Conservation (phyloP, 2,797 vertebrate genomes). For the Astyanax mexicanus region DNA sequence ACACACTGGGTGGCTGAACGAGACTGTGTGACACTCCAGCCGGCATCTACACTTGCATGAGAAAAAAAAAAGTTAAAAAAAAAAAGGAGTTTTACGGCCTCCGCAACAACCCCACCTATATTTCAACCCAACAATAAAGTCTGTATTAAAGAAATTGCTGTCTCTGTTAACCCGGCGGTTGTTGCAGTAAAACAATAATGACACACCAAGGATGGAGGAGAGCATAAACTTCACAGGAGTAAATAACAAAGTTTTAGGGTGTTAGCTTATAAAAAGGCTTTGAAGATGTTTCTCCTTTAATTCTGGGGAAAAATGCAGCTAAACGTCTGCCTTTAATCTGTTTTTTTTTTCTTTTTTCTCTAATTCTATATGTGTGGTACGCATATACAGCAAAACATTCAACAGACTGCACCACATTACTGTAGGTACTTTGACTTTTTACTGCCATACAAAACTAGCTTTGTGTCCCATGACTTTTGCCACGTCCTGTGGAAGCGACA, state of each 20-base stretch:
- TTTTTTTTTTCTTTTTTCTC: neutral
- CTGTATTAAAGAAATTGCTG: neutral
- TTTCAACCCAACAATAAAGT: conserved; percentile 36
- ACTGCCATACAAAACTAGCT: no score
- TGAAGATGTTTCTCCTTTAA: conserved; percentile 23
- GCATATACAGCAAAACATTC: no score
- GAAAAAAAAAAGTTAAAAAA: no score
- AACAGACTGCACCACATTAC: no score
- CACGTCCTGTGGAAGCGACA: no score
- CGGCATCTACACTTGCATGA: neutral
- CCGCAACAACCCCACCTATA: conserved; percentile 10
- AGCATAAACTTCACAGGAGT: neutral
- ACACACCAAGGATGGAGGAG: neutral
- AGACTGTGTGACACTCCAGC: conserved; percentile 12
- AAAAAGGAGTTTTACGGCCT: conserved; percentile 27
- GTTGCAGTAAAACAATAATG: conserved; percentile 28
- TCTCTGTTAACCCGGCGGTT: conserved; percentile 1
- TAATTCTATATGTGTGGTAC: no score
- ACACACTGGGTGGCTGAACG: conserved; percentile 48
- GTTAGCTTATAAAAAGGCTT: neutral
- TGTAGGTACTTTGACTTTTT: no score
- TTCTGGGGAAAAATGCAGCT: neutral
- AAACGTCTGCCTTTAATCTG: neutral
- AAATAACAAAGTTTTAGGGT: neutral
- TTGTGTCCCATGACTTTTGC: no score